These are phyloP conservation scores for Notocelia uddmanniana DNA, from an alignment of 2,888 invertebrate genomes.

Conservation along the genomic window DNA sequence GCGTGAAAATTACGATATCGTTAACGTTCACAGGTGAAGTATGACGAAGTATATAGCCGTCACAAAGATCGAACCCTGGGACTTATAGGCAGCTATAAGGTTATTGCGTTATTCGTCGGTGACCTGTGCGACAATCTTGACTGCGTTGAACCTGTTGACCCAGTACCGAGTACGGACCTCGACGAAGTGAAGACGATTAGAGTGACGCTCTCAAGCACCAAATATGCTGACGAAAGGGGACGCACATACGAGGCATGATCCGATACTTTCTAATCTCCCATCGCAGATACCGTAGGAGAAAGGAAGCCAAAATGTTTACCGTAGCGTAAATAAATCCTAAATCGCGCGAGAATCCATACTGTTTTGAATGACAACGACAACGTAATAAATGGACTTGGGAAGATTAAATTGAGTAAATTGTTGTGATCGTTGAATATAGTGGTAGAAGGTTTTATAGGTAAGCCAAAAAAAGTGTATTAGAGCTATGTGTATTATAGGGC, in stretches of 20 bases:
- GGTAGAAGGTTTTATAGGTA: too few relatives aligned
- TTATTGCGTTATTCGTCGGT: slow-evolving; percentile 53
- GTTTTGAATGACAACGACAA: slow-evolving; percentile 24
- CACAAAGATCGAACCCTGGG: slow-evolving; percentile 4
- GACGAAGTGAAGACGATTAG: slow-evolving; percentile 54
- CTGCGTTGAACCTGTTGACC: slow-evolving; percentile 73
- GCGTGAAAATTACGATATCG: slow-evolving; percentile 50
- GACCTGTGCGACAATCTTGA: slow-evolving; percentile 60
- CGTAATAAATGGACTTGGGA: slow-evolving; percentile 12
- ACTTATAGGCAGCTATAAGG: slow-evolving; percentile 8
- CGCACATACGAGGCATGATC: slow-evolving; percentile 46
- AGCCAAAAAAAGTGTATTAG: too few relatives aligned
- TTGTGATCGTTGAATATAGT: slow-evolving; percentile 6
- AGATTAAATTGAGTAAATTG: not conserved
- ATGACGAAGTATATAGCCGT: slow-evolving; percentile 23
- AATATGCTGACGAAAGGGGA: slow-evolving; percentile 62
- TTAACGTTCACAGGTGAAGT: slow-evolving; percentile 18
- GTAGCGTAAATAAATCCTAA: slow-evolving; percentile 39
- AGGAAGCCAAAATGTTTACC: slow-evolving; percentile 47
- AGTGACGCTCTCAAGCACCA: slow-evolving; percentile 57
- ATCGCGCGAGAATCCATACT: slow-evolving; percentile 30
- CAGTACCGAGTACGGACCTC: slow-evolving; percentile 60
- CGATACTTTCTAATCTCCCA: slow-evolving; percentile 51
- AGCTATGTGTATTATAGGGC: too few relatives aligned
- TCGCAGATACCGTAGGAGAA: slow-evolving; percentile 46